Evolutionary conservation across 2,797 vertebrate genomes (phyloP), one percentile per base, ranked within the genome.

Genomic region (Sphenopsis melanotis): DNA sequence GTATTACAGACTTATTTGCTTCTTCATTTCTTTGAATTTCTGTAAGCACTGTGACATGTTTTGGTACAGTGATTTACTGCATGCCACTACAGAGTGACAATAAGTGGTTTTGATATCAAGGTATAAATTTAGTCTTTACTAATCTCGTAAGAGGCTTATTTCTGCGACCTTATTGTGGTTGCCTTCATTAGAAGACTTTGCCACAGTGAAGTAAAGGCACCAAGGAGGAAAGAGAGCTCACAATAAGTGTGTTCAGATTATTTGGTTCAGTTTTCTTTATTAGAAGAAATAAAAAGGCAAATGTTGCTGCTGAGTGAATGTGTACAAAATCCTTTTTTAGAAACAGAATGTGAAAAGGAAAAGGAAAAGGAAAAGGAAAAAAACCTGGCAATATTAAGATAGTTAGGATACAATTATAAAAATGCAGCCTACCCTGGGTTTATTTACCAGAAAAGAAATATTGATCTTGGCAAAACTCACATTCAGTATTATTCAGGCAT

Each of bases 91-190:
- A 59, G 39, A 83, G 52, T 94, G 87, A 92, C 75, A 68, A 41
- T 81, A 92, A 93, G 90, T 96, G 65, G 39, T 93, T 94, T 94
- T 96, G 91, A 96, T 96, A 95, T 95, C 44, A 93, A 93, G 78
- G 86, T 93, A 97, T 96, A 96, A 91, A 94, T 95, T 94, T 97
- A 94, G 87, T 94, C 36, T 85, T 88, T 36, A 82, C 92, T 97
- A 96, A 97, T 97, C 96, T 97, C 53, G 20, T 97, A 97, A 97
- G 94, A 53, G 91, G 94, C 91, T 97, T 98, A 96, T 97, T 97
- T 95, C 76, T 93, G 4, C 96, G 95, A 98, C 95, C 94, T 97
- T 93, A 55, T 36, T 96, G 68, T 96, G 76, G 32, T 47, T 88
- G 39, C 30, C 87, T 95, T 94, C 60, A 65, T 95, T 91, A 88